A percentile compares a stretch with the other conserved stretches of the same genome.
phyloP scores from a whole-genome alignment of 2,797 vertebrate species.

The Percopsis omiscomaycus region DNA sequence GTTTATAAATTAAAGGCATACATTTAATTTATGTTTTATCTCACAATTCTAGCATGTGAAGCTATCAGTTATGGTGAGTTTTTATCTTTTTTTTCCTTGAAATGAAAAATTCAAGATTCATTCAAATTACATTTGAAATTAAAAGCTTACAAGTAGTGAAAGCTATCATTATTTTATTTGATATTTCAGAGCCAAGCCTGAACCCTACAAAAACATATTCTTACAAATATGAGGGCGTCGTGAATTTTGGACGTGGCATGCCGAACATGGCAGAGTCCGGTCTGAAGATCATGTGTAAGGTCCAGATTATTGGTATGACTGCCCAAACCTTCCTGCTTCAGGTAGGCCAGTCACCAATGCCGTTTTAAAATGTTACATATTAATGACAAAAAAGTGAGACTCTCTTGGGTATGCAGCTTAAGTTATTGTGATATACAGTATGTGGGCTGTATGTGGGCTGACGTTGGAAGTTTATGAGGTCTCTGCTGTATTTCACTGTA shows the following conservation, averaged over 20 bases:
- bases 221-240: slow-evolving; percentile 76
- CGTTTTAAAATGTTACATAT: no score
- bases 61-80: slow-evolving; percentile 73
- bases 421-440: no score
- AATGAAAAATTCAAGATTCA: background rate
- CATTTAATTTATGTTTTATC: slow-evolving; percentile 7
- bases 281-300: slow-evolving; percentile 75
- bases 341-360: slow-evolving; percentile 57
- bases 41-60: slow-evolving; percentile 64
- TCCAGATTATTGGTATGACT: slow-evolving; percentile 75
- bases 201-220: slow-evolving; percentile 73
- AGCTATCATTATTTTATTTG: slow-evolving; percentile 1
- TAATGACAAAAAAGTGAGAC: no score
- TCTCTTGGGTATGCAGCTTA: no score
- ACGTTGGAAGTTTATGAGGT: no score
- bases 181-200: slow-evolving; percentile 67
- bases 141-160: background rate
- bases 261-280: slow-evolving; percentile 76
- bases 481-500: no score
- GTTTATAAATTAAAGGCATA: background rate
- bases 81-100: background rate
- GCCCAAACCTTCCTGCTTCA: slow-evolving; percentile 76
- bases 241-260: slow-evolving; percentile 72
- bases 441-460: no score
- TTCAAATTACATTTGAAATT: background rate